phyloP scores from a whole-genome alignment of 2,113 vertebrate genomes.

The Antidorcas marsupialis region DNA sequence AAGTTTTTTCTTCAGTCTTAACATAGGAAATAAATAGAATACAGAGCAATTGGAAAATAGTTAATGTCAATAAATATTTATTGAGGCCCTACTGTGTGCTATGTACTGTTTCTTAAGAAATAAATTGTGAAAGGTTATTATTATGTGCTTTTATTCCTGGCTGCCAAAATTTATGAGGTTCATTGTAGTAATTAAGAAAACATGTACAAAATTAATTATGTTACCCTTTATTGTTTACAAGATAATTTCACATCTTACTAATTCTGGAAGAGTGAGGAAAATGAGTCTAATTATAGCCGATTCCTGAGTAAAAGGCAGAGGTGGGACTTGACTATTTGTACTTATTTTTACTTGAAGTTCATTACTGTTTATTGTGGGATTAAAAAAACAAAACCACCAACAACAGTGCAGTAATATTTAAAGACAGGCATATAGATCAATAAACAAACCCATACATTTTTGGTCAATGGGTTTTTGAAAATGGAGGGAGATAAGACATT shows the following conservation, averaged over 20 bases:
- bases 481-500: background rate
- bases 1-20: background rate
- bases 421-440: background rate
- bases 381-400: background rate
- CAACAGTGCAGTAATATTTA: background rate
- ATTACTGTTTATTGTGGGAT: background rate
- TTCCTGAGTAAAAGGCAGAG: background rate
- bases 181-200: background rate
- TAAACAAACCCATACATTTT: background rate
- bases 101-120: background rate
- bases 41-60: background rate
- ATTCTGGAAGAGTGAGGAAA: background rate
- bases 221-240: background rate
- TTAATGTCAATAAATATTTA: conserved; percentile 1
- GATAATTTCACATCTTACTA: background rate
- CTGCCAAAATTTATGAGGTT: background rate
- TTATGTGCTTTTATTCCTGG: background rate
- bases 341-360: background rate
- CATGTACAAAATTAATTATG: background rate
- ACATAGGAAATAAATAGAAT: background rate
- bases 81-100: background rate
- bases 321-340: background rate
- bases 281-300: background rate
- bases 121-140: background rate
- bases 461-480: background rate